A percentile compares a stretch with the other conserved stretches of the same genome.
Conservation (phyloP, 2,113 vertebrate species). For the Pterocles orientalis region DNA sequence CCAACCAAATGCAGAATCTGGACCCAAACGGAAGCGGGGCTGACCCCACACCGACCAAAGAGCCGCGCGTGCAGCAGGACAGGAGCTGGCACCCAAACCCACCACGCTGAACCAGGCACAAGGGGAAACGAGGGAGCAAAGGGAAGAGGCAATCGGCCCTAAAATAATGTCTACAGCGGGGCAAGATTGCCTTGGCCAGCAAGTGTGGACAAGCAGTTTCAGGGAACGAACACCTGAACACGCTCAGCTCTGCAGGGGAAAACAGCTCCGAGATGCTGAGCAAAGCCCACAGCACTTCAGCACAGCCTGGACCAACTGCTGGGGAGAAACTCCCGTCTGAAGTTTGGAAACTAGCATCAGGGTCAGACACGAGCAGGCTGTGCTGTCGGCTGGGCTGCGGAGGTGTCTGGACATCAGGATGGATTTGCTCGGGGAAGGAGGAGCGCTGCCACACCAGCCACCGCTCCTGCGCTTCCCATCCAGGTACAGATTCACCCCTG, state of each 20-base stretch:
- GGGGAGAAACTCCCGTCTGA: neutral
- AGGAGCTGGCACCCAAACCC: no score
- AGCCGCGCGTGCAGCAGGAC: neutral
- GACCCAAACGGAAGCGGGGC: neutral
- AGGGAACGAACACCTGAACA: no score
- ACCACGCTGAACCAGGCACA: accelerated
- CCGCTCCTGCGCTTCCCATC: neutral
- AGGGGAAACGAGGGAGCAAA: neutral
- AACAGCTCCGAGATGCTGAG: neutral
- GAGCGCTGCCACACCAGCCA: neutral
- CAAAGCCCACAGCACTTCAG: neutral
- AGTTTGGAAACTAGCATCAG: accelerated
- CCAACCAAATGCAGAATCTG: accelerated
- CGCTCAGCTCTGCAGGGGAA: neutral
- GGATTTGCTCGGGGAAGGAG: neutral
- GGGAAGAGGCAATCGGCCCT: neutral
- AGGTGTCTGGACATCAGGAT: neutral
- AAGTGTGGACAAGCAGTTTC: no score
- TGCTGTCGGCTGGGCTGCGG: neutral
- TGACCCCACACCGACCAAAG: neutral
- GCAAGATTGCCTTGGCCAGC: neutral
- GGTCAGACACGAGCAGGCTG: neutral
- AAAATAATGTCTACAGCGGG: accelerated
- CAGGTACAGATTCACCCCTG: neutral
- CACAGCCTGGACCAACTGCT: neutral